Evolutionary conservation across 2,113 vertebrate genomes (phyloP), one percentile per base, ranked within the genome.

Genomic region (Epinephelus lanceolatus): DNA sequence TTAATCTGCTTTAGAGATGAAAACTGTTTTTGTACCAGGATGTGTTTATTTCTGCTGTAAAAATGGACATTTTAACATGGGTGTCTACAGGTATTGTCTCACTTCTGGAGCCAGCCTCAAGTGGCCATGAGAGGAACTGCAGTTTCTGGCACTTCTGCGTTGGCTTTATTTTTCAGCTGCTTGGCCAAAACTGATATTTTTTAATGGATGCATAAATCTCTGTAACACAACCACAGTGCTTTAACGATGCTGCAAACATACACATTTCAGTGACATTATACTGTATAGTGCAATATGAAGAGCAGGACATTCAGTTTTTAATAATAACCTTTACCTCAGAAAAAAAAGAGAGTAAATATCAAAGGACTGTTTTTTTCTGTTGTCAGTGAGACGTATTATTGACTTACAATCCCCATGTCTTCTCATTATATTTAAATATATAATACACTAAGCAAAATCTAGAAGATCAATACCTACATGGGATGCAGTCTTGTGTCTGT

Each of bases 211-310:
- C 11, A 61, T 21, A 60, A 56, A 60, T 68, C 51, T 9, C 40
- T 17, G 37, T 40, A 37, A 68, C 33, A 23, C 27, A 55, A 66
- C 18, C 15, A 4, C 42, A 19, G 17, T 8, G 30, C 18, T 45
- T 37, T 71, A 13, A 42, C 2, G 2, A 33, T 37, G 52, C 45
- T 47, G 55, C 71, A 62, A 25, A 56, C 14, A 49, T 42, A 33
- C 47, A 13, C 45, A 40, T 62, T 69, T 62, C 11, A 65, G 21
- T 72, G 18, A 56, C 56, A 60, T 63, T 70, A 49, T 40, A 27
- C 10, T 27, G 15, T 23, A 19, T 15, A 66, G 53, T 71, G 56
- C 7, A 47, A 37, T 19, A 30, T 47, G 21, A 18, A 2, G 3
- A 42, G 45, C 30, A 27, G 10, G 33, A 13, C 15, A 23, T 10